Percentiles rank a stretch among this genome's conserved stretches.
Evolutionary conservation across 2,888 invertebrate species (phyloP).

Genomic region (Drosophila testacea): DNA sequence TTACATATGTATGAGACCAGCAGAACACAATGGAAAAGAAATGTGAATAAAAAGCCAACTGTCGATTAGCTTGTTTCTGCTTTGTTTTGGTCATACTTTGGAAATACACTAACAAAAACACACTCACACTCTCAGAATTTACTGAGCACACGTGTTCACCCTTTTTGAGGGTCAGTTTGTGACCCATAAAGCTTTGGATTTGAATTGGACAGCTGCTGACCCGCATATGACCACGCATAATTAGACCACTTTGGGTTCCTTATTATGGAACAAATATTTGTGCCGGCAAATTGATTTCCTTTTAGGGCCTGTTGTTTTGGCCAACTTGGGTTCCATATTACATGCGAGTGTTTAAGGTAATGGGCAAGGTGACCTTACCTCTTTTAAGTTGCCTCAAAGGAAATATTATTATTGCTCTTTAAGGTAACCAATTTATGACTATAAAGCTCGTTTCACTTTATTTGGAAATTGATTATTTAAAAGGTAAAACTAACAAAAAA

Average conservation of each 20-base stretch:
- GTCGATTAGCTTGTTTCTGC: constrained; percentile 38
- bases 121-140: neutral
- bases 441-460: neutral
- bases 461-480: neutral
- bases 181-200: constrained; percentile 45
- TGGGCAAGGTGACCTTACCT: constrained; percentile 10
- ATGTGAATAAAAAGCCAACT: constrained; percentile 11
- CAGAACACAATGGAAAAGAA: constrained; percentile 1
- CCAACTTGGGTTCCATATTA: neutral
- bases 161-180: constrained; percentile 25
- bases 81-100: constrained; percentile 15
- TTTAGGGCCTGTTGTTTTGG: constrained; percentile 29
- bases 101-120: constrained; percentile 12
- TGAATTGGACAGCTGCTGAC: constrained; percentile 42
- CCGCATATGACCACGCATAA: constrained; percentile 74
- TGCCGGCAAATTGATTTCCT: constrained; percentile 65
- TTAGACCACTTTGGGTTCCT: constrained; percentile 52
- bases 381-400: constrained; percentile 18
- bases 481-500: neutral
- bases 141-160: constrained; percentile 28
- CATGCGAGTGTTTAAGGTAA: neutral
- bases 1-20: constrained; percentile 39
- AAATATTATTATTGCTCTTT: constrained; percentile 12
- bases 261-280: constrained; percentile 68
- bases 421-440: neutral